Evolutionary conservation across 2,113 vertebrate species (phyloP).

Genomic region (Loxodonta africana): DNA sequence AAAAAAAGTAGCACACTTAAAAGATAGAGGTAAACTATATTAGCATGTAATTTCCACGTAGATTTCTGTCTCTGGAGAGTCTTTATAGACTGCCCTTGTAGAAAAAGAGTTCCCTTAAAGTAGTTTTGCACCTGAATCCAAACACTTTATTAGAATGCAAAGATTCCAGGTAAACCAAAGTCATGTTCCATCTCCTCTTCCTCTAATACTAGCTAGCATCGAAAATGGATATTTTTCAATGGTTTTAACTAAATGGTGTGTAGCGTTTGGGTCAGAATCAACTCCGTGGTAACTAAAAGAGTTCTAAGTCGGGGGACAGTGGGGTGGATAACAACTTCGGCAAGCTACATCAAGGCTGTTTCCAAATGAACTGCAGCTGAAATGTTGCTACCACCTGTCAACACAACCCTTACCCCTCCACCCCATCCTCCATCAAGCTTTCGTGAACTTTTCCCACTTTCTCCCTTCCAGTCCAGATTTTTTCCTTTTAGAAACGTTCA

Average conservation of each 20-base stretch:
- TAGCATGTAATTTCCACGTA: background rate
- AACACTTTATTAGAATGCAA: background rate
- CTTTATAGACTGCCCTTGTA: background rate
- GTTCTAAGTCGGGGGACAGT: background rate
- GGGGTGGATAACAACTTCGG: background rate
- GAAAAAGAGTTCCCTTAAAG: conserved; percentile 18
- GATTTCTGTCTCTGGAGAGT: background rate
- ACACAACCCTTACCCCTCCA: background rate
- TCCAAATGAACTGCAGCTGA: background rate
- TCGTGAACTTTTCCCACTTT: background rate
- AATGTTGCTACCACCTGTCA: conserved; percentile 3
- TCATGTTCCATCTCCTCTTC: background rate
- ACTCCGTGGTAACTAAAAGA: background rate
- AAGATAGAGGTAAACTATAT: background rate
- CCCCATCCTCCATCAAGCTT: background rate
- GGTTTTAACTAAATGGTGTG: background rate
- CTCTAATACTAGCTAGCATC: conserved; percentile 7
- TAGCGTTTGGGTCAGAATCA: background rate
- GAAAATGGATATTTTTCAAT: background rate
- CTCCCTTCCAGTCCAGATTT: background rate
- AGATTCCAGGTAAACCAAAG: conserved; percentile 9
- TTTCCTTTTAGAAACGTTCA: background rate
- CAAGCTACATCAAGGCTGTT: background rate
- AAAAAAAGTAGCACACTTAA: background rate
- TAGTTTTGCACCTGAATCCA: background rate